These are phyloP conservation scores for Lymantria dispar DNA, from an alignment of 2,888 invertebrate species.

Conservation along the genomic window DNA sequence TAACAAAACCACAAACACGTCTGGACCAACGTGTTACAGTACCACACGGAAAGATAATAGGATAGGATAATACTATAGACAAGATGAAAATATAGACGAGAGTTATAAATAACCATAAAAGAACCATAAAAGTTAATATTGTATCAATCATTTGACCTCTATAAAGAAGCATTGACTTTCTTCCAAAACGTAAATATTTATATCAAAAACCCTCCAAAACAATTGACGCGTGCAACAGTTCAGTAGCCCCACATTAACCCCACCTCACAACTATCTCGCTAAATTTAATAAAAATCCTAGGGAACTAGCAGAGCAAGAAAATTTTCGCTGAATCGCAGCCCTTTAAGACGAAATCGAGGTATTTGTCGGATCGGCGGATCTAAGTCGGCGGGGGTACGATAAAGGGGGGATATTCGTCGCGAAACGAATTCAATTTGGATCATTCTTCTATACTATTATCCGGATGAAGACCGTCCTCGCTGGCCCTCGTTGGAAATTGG, in stretches of 20 bases:
- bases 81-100: too few species aligned
- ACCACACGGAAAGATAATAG: too few species aligned
- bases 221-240: neutral
- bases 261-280: slow-evolving; percentile 30
- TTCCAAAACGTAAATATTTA: slow-evolving; percentile 4
- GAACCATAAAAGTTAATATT: neutral
- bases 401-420: slow-evolving; percentile 37
- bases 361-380: slow-evolving; percentile 49
- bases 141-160: neutral
- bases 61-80: too few species aligned
- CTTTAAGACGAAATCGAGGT: slow-evolving; percentile 53
- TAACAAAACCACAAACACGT: too few species aligned
- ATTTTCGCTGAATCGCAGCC: slow-evolving; percentile 67
- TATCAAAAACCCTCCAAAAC: slow-evolving; percentile 1
- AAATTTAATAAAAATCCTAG: slow-evolving; percentile 70
- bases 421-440: slow-evolving; percentile 76
- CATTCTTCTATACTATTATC: slow-evolving; percentile 76
- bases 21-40: too few species aligned
- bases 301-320: slow-evolving; percentile 58
- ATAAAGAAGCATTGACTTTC: slow-evolving; percentile 6
- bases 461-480: slow-evolving; percentile 59
- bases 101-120: neutral
- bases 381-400: slow-evolving; percentile 37
- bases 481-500: slow-evolving; percentile 61
- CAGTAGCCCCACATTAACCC: slow-evolving; percentile 22